phyloP scores from a whole-genome alignment of 2,888 invertebrate genomes.

The Andrena haemorrhoa region DNA sequence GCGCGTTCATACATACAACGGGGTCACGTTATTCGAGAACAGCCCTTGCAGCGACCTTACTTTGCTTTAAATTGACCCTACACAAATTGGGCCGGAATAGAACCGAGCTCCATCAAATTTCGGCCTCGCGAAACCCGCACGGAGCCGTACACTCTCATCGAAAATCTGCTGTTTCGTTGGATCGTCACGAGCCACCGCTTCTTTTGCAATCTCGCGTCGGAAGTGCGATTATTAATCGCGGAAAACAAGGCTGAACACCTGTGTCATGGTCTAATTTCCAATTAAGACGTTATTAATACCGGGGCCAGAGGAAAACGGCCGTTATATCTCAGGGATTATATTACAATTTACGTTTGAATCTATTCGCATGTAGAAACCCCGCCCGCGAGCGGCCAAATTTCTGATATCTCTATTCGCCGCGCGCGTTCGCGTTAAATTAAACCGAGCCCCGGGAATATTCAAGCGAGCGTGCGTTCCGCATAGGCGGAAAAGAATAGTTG shows the following conservation, averaged over 20 bases:
- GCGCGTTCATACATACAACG: slow-evolving; percentile 40
- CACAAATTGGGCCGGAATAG: neutral
- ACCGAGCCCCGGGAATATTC: slow-evolving; percentile 39
- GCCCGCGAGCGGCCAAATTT: slow-evolving; percentile 31
- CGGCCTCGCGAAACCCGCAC: neutral
- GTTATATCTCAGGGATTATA: slow-evolving; percentile 62
- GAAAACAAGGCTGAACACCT: slow-evolving; percentile 60
- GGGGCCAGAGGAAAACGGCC: slow-evolving; percentile 21
- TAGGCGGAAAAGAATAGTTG: slow-evolving; percentile 31
- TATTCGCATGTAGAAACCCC: slow-evolving; percentile 38
- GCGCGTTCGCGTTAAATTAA: slow-evolving; percentile 44
- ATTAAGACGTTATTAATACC: slow-evolving; percentile 72
- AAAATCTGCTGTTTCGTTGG: neutral
- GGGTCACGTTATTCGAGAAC: slow-evolving; percentile 48
- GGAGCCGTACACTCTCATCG: neutral
- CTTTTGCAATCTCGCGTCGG: neutral
- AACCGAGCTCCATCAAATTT: neutral
- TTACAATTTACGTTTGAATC: slow-evolving; percentile 68
- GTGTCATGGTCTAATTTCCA: slow-evolving; percentile 68
- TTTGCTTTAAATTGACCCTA: slow-evolving; percentile 11
- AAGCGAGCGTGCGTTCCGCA: slow-evolving; percentile 25
- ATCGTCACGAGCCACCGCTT: neutral
- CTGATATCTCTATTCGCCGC: slow-evolving; percentile 46
- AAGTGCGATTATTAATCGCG: slow-evolving; percentile 20
- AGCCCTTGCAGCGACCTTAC: neutral